Evolutionary conservation across 2,888 invertebrate genomes (phyloP).

Genomic region (Melitaea athalia): DNA sequence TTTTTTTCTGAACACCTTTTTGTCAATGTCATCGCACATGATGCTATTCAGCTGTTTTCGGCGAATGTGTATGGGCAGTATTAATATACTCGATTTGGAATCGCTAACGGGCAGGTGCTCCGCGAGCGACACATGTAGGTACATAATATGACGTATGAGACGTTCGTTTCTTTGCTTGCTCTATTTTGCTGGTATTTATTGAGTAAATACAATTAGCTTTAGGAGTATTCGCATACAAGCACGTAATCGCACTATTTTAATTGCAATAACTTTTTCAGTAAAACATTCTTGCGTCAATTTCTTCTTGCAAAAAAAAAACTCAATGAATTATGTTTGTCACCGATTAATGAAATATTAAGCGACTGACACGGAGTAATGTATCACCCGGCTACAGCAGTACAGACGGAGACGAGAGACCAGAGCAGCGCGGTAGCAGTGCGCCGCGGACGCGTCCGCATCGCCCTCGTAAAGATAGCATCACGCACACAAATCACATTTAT

Average conservation of each 20-base stretch:
- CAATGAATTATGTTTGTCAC: neutral
- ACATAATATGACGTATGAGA: conserved; percentile 1
- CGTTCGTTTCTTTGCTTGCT: neutral
- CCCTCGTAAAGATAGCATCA: conserved; percentile 17
- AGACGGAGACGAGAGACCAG: neutral
- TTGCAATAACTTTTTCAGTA: neutral
- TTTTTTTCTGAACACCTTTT: neutral
- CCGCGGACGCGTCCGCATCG: neutral
- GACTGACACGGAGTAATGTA: neutral
- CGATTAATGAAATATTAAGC: neutral
- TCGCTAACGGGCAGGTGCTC: conserved; percentile 12
- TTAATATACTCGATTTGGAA: conserved; percentile 14
- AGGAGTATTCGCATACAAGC: neutral
- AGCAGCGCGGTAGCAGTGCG: neutral
- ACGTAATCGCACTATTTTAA: neutral
- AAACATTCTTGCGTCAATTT: neutral
- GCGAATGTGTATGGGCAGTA: conserved; percentile 8
- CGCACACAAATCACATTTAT: conserved; percentile 30
- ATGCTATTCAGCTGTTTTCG: conserved; percentile 9
- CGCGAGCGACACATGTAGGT: conserved; percentile 1
- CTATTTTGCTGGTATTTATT: neutral
- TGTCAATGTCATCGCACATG: neutral
- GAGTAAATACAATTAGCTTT: neutral
- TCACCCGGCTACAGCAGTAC: neutral
- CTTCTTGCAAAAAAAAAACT: neutral